Base-by-base conservation (phyloP, 1,140 invertebrate genomes). In the Drosophila rhopaloa region DNA sequence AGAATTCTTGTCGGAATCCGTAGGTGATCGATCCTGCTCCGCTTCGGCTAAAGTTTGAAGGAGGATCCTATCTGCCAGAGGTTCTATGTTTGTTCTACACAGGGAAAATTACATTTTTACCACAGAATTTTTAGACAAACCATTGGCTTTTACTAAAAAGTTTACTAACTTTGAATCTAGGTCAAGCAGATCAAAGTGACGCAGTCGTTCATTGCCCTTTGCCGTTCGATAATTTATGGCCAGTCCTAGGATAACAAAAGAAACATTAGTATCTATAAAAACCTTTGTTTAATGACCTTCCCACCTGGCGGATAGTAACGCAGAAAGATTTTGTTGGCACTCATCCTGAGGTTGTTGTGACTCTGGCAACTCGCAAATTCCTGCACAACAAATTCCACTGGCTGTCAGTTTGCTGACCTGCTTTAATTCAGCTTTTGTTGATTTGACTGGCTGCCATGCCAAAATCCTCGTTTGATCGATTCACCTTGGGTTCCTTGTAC, bases 301-400 rank as follows among this genome's bases (percentile, higher is more conserved):
- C 44, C 73, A 92, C 95, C 95, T 78, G 95, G 95, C 14, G 95
- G 95, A 83, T 95, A 95, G 81, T 96, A 96, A 65, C 95, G 93
- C 8, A 96, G 86, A 81, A 95, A 94, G 79, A 96, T 94, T 92
- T 95, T 95, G 37, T 94, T 91, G 41, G 95, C 90, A 89, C 93
- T 95, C 95, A 96, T 95, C 61, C 35, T 16, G 55, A 40, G 32
- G 63, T 53, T 78, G 68, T 70, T 70, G 53, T 43, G 41, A 38
- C 55, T 54, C 63, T 68, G 27, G n/a, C 41, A 13, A 54, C 55
- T 24, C 29, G 41, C 24, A 54, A 86, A 86, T 81, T 79, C 71
- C 78, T 62, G 59, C 35, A 43, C 62, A 50, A 19, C 13, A 8
- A 37, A 29, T 24, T 50, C n/a, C 27, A 14, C 53, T 55, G 43